Evolutionary conservation across 2,113 vertebrate genomes (phyloP).

Genomic region (Hydrolagus affinis): DNA sequence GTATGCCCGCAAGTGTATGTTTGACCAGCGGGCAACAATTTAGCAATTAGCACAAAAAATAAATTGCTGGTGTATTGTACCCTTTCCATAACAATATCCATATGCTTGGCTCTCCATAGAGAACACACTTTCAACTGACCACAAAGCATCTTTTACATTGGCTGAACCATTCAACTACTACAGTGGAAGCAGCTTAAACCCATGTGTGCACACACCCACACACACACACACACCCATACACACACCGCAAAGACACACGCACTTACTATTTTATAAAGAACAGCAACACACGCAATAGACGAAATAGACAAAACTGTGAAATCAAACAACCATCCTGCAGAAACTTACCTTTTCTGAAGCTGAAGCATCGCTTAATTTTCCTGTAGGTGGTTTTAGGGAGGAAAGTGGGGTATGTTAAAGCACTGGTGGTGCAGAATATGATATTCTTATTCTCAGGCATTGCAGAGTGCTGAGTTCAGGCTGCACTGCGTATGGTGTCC

Average conservation of each 20-base stretch:
- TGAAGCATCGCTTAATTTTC: constrained; percentile 71
- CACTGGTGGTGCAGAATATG: constrained; percentile 54
- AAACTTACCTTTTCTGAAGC: constrained; percentile 75
- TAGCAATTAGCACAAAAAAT: not conserved
- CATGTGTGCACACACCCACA: not conserved
- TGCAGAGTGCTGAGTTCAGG: constrained; percentile 10
- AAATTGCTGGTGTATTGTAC: no score
- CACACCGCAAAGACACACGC: not conserved
- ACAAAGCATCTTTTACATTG: not conserved
- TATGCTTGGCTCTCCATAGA: not conserved
- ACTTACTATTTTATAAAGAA: no score
- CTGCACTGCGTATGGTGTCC: not conserved
- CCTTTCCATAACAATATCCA: not conserved
- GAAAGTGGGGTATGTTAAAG: constrained; percentile 59
- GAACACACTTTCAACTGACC: not conserved
- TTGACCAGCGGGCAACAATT: not conserved
- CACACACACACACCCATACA: not conserved
- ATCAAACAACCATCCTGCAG: not conserved
- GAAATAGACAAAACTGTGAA: no score
- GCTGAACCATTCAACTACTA: not conserved
- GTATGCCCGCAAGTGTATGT: not conserved
- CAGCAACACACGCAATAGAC: no score
- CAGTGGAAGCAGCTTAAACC: not conserved
- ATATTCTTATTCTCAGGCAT: constrained; percentile 63
- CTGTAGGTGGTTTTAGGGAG: constrained; percentile 67